Evolutionary conservation across 2,888 invertebrate species (phyloP), one percentile per base, ranked within the genome.

Genomic region (Tinea semifulvella): DNA sequence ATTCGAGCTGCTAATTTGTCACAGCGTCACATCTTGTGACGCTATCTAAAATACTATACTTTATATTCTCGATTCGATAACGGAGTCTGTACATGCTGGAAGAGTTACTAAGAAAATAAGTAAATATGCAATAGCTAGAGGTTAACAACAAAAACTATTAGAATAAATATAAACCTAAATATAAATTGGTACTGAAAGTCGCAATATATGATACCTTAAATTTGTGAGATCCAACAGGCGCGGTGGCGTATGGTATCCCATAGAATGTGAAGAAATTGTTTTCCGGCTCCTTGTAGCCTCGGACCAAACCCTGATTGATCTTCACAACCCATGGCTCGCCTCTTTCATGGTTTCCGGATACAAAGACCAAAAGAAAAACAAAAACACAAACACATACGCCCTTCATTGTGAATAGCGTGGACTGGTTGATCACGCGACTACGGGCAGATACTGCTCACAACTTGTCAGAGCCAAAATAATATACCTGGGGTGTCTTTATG

Each of bases 231-330:
- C 66, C 68, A 3, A 55, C 61, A 0, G 69, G 71, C 1, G 59
- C 61, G n/a, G 61, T 65, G 1, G 71, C 71, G 35, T 69, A 71
- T 0, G 69, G 70, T 6, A 72, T 65, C 26, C 60, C 56, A 36
- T 60, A 57, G 45, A 67, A 72, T 1, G 49, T 46, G 42, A 53
- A 69, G 1, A 63, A 47, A 7, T 56, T 55, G 3, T 50, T 47
- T 4, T 47, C 48, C 0, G 55, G 51, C 20, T 43, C 42, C n/a
- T 27, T 36, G 20, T 46, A 46, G 17, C 43, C 43, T 39, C 43
- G 26, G 13, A 46, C 43, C 20, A 26, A 10, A 4, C 46, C 43
- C 18, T 40, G 27, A 6, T 22, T 27, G 19, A 39, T 11, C 2
- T 31, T 17, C 6, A 43, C 43, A n/a, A 20, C 27, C 18, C 26